A percentile compares a stretch with the other conserved stretches of the same genome.
Evolutionary conservation across 2,888 invertebrate species (phyloP).

Genomic region (Cataglyphis albicans): DNA sequence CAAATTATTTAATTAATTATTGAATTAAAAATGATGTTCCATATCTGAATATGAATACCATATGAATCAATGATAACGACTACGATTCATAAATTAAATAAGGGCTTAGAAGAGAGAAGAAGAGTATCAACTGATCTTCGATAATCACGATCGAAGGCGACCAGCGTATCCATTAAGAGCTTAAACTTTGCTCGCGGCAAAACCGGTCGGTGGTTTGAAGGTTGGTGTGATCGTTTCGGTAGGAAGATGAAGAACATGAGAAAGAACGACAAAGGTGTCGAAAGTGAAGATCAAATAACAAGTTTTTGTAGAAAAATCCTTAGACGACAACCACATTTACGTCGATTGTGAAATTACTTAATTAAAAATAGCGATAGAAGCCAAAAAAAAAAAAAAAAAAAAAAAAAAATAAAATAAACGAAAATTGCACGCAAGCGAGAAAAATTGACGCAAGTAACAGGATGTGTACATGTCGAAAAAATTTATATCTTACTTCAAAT

Average conservation of each 20-base stretch:
- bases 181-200: conserved; percentile 51
- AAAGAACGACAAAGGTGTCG: conserved; percentile 37
- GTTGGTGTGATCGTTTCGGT: conserved; percentile 41
- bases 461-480: neutral
- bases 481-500: neutral
- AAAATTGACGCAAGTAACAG: conserved; percentile 20
- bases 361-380: conserved; percentile 35
- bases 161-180: conserved; percentile 52
- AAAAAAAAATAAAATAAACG: neutral
- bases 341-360: conserved; percentile 51
- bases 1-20: conserved; percentile 11
- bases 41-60: neutral
- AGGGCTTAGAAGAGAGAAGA: conserved; percentile 21
- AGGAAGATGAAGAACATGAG: conserved; percentile 12
- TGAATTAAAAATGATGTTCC: neutral
- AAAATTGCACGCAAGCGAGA: conserved; percentile 17
- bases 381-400: conserved; percentile 1
- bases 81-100: conserved; percentile 13
- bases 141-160: conserved; percentile 61
- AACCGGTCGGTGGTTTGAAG: conserved; percentile 56
- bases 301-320: conserved; percentile 23
- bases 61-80: neutral
- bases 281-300: conserved; percentile 32
- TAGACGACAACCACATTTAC: conserved; percentile 31
- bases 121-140: conserved; percentile 56